Evolutionary conservation across 2,797 vertebrate genomes (phyloP).

Genomic region (Knipowitschia caucasica): DNA sequence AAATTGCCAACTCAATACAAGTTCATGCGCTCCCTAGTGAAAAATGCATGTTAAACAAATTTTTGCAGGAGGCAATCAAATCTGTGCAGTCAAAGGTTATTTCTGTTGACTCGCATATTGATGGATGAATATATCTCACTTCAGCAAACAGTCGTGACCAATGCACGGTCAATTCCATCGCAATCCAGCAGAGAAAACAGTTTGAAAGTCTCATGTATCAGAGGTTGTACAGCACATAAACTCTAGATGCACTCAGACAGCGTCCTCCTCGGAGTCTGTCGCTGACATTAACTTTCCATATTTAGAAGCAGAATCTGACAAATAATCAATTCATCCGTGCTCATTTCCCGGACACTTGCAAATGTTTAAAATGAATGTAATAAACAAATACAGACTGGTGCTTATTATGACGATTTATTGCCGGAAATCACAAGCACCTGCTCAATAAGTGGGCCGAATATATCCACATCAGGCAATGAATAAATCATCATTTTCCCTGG

Average conservation of each 20-base stretch:
- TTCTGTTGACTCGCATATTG: slow-evolving; percentile 3
- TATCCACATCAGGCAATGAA: slow-evolving; percentile 39
- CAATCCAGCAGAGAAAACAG: neutral
- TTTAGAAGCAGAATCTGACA: neutral
- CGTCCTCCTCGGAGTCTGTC: neutral
- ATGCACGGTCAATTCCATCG: slow-evolving; percentile 2
- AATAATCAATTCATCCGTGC: neutral
- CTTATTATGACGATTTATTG: slow-evolving; percentile 10
- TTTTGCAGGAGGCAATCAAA: slow-evolving; percentile 1
- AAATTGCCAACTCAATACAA: neutral
- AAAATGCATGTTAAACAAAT: slow-evolving; percentile 1
- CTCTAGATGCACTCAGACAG: neutral
- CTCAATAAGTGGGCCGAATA: slow-evolving; percentile 35
- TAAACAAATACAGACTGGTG: slow-evolving; percentile 4
- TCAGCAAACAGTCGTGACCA: slow-evolving; percentile 8
- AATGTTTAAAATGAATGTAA: slow-evolving; percentile 5
- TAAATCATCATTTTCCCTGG: slow-evolving; percentile 32
- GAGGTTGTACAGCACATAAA: neutral
- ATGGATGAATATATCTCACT: slow-evolving; percentile 5
- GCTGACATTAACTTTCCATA: neutral
- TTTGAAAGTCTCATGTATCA: neutral
- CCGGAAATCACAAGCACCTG: slow-evolving; percentile 22
- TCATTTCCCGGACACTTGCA: slow-evolving; percentile 4
- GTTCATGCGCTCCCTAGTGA: neutral
- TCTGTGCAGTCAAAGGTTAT: slow-evolving; percentile 3